Conservation (phyloP, 2,888 invertebrate species). For the Lissocephala sabroskyi region DNA sequence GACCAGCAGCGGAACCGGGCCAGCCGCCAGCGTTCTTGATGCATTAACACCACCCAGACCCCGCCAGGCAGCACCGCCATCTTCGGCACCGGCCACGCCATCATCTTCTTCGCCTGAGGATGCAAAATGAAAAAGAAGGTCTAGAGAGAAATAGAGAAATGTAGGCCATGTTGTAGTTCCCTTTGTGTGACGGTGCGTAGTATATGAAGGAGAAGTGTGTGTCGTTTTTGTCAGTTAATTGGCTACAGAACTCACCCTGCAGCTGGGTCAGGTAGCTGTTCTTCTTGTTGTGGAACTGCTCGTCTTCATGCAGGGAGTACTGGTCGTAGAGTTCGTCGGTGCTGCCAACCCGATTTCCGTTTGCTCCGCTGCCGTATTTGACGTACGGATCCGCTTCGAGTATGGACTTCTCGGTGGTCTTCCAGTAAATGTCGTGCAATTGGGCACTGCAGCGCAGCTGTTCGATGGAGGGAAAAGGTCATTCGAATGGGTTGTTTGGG, state of each 20-base stretch:
- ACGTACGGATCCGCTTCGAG: conserved; percentile 74
- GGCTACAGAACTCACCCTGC: conserved; percentile 64
- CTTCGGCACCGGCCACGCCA: conserved; percentile 36
- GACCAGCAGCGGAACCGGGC: conserved; percentile 31
- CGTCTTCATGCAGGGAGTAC: conserved; percentile 68
- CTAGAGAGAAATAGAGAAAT: conserved; percentile 59
- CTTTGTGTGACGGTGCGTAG: neutral
- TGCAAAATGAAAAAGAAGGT: conserved; percentile 68
- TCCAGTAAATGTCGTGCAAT: conserved; percentile 79
- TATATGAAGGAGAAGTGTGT: conserved; percentile 2
- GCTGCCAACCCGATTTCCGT: conserved; percentile 64
- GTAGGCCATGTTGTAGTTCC: conserved; percentile 36
- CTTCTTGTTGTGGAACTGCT: conserved; percentile 68
- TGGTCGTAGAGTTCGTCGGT: conserved; percentile 64
- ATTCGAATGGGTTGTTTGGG: neutral
- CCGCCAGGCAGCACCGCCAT: conserved; percentile 53
- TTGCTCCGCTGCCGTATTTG: conserved; percentile 48
- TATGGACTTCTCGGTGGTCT: conserved; percentile 79
- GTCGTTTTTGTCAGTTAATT: conserved; percentile 32
- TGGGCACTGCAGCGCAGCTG: conserved; percentile 79
- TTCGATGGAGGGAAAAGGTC: no score
- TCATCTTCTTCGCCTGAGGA: conserved; percentile 64
- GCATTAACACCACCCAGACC: conserved; percentile 33
- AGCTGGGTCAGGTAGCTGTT: conserved; percentile 70
- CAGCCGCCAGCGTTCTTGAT: conserved; percentile 14